Conservation (phyloP, 2,113 vertebrate genomes). For the Symphodus melops region DNA sequence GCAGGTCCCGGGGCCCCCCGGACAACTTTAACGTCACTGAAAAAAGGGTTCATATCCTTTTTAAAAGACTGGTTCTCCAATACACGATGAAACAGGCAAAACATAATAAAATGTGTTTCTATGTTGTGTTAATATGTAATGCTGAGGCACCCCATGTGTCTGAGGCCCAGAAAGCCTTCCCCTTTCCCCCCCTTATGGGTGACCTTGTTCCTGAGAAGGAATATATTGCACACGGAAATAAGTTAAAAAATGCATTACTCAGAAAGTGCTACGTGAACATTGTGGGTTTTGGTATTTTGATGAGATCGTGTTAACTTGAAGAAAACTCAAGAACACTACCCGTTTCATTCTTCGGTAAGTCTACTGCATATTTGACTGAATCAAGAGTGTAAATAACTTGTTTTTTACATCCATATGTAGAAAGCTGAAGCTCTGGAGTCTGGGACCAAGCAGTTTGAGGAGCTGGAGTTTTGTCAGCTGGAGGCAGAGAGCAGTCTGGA, state of each 20-base stretch:
- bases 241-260: neutral
- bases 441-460: constrained; percentile 92
- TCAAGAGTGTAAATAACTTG: constrained; percentile 23
- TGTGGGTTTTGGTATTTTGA: constrained; percentile 22
- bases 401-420: constrained; percentile 68
- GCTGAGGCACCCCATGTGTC: too few relatives aligned
- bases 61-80: too few relatives aligned
- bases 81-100: too few relatives aligned
- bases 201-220: too few relatives aligned
- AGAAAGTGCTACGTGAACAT: too few relatives aligned
- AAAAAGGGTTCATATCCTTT: too few relatives aligned
- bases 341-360: neutral
- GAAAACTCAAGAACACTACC: neutral
- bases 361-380: constrained; percentile 7
- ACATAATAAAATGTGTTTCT: too few relatives aligned
- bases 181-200: too few relatives aligned
- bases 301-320: constrained; percentile 12
- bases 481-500: constrained; percentile 93
- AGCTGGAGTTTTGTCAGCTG: constrained; percentile 98
- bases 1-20: too few relatives aligned
- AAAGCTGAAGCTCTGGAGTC: constrained; percentile 91
- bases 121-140: too few relatives aligned
- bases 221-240: neutral
- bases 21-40: too few relatives aligned
- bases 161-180: too few relatives aligned